Evolutionary conservation across 2,113 vertebrate species (phyloP).

Genomic region (Oceanodroma tethys): DNA sequence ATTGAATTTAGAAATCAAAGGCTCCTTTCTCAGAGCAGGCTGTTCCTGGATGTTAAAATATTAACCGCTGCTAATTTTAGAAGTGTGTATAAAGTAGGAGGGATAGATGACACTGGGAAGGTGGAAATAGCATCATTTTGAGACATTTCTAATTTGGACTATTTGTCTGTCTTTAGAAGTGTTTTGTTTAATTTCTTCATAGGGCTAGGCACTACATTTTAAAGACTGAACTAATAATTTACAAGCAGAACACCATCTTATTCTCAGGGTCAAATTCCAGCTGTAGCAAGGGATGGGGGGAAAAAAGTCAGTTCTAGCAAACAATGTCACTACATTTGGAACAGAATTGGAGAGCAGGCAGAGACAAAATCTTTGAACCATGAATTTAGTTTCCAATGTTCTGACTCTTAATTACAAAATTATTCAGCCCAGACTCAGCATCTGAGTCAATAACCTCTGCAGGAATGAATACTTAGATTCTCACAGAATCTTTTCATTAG

Average conservation of each 20-base stretch:
- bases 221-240: not conserved
- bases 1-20: not conserved
- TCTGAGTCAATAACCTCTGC: not conserved
- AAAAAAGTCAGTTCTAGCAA: not conserved
- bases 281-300: not conserved
- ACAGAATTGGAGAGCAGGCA: not conserved
- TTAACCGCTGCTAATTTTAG: not conserved
- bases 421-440: not conserved
- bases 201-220: not conserved
- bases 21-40: not conserved
- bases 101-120: not conserved
- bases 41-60: not conserved
- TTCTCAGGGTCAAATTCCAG: not conserved
- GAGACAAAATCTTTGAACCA: not conserved
- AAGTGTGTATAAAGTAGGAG: not conserved
- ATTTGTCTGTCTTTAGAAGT: not conserved
- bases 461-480: not conserved
- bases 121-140: accelerated
- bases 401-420: not conserved
- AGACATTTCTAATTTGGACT: not conserved
- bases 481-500: not conserved
- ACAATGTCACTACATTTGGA: accelerated
- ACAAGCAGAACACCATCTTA: not conserved
- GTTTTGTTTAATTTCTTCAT: not conserved
- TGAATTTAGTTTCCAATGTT: not conserved